Base-by-base conservation (phyloP, 2,113 vertebrate species). In the Leptodactylus fuscus region DNA sequence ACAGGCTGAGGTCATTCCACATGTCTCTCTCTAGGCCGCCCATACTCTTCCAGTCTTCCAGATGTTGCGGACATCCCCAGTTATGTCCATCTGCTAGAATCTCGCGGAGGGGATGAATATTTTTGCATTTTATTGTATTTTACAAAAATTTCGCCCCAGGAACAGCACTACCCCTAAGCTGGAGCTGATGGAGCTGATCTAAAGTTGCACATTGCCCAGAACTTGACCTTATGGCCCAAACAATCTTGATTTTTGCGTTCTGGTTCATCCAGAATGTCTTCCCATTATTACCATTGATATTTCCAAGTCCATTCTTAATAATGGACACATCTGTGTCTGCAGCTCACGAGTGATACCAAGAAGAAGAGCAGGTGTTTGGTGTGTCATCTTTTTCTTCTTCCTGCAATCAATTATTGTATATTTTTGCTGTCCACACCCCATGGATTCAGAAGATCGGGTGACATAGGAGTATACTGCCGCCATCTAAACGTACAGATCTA, bases 1-100 rank as follows among this genome's bases (percentile, higher is more conserved):
- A 51, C 55, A 77, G 29, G 20, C 71, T 77, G 29, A 60, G 38
- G 71, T 83, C 53, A 75, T 58, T 13, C 53, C 82, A 83, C 24
- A 75, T 7, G 67, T 22, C 51, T 46, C n/a, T 83, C 51, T 16
- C 49, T 13, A 15, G 82, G 71, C 16, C 18, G 27, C 24, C 5
- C 16, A 74, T n/a, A 18, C 20, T 41, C 70, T 75, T 55, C 53
- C 53, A 58, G 24, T 32, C 29, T 55, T 62, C 24, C 48, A 73
- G 67, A 82, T 70, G 48, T 55, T 32, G 29, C 49, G 12, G 77
- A 58, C 76, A 58, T 83, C 41, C 53, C 20, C 22, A 34, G 32
- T 24, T 44, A 36, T 27, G 49, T 73, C 67, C 70, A 44, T 80
- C 36, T n/a, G 12, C 13, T 24, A 11, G 53, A 27, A 24, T 24